Evolutionary conservation across 2,797 vertebrate genomes (phyloP).

Genomic region (Pelobates cultripes): DNA sequence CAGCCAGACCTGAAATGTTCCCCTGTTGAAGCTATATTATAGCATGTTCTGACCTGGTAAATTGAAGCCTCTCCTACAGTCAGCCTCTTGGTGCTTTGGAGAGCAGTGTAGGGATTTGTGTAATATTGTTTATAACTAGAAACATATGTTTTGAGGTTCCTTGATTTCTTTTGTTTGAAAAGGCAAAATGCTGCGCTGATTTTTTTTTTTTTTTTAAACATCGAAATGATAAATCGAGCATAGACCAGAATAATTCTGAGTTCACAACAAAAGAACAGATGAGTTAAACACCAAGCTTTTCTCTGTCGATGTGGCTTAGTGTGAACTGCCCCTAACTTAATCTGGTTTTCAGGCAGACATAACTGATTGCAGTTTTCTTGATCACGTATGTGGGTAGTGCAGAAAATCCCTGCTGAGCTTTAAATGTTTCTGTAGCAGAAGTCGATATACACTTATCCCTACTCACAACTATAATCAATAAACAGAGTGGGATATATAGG

Average conservation of each 20-base stretch:
- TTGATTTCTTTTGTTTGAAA: conserved; percentile 34
- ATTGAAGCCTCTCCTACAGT: conserved; percentile 27
- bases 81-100: conserved; percentile 24
- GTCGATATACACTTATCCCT: background rate
- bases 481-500: background rate
- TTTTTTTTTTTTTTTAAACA: conserved; percentile 31
- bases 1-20: conserved; percentile 1
- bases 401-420: background rate
- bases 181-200: conserved; percentile 11
- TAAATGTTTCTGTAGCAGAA: background rate
- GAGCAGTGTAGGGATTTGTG: conserved; percentile 40
- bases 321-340: background rate
- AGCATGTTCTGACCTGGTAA: conserved; percentile 41
- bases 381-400: background rate
- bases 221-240: conserved; percentile 6
- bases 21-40: conserved; percentile 26
- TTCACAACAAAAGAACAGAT: background rate
- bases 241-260: background rate
- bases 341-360: background rate
- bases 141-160: conserved; percentile 24
- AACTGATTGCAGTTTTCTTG: background rate
- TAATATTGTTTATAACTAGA: conserved; percentile 24
- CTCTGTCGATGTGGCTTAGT: background rate
- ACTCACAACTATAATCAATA: background rate
- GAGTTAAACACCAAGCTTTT: background rate